Base-by-base conservation (phyloP, 2,113 vertebrate genomes). In the Corvus cornix region DNA sequence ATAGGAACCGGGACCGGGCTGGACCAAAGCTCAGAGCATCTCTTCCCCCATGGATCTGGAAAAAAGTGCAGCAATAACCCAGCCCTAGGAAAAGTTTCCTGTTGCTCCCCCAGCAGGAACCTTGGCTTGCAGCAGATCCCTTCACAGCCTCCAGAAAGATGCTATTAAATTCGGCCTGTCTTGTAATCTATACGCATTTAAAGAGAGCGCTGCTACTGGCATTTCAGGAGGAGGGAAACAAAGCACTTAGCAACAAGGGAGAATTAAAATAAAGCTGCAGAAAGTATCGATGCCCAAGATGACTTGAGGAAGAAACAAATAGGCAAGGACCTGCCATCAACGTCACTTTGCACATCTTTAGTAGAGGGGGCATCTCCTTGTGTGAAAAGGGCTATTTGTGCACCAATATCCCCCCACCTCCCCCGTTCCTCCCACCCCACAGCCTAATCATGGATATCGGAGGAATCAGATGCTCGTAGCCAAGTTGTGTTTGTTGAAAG, bases 211-310 rank as follows among this genome's bases (percentile, higher is more conserved):
- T 74, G 31, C 43, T 72, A 56, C 37, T 66, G 44, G 60, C 48
- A 81, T 80, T 87, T 92, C 72, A 68, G 16, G 13, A 59, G 56
- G 49, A 82, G 48, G 69, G 72, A 94, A 96, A 84, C n/a, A 84
- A 96, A 94, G 70, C 90, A 51, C 83, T 94, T 70, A 37, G 74
- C 90, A 91, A 94, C 64, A 64, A 87, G 85, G 37, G 18, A 30
- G 91, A 91, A 90, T 86, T 70, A 82, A 91, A 96, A 95, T 68
- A 81, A 92, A 95, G 76, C n/a, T 70, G 39, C 68, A 64, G 44
- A 83, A 83, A 93, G 11, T 78, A 74, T 63, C 56, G n/a, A 7
- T 87, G 43, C 37, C 62, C 49, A 46, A 46, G 64, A 60, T 19
- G 26, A 68, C 41, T 68, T 11, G 9, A 26, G 64, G 27, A 63